phyloP scores from a whole-genome alignment of 2,888 invertebrate genomes.

The Aspidiotus destructor region DNA sequence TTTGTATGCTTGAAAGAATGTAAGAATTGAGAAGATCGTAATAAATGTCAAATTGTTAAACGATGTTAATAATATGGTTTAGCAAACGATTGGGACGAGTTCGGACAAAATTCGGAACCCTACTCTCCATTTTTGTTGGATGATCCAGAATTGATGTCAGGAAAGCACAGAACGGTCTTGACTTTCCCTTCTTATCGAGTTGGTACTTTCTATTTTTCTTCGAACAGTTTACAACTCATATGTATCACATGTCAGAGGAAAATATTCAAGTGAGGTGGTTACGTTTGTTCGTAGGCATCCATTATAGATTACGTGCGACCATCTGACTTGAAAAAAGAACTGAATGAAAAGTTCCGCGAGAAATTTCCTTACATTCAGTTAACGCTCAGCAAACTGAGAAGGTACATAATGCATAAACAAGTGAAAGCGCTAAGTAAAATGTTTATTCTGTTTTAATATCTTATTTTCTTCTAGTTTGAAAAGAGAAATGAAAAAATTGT shows the following conservation, averaged over 20 bases:
- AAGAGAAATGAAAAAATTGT: conserved; percentile 88
- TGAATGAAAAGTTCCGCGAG: conserved; percentile 92
- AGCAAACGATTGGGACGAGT: conserved; percentile 28
- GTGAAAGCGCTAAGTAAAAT: not conserved
- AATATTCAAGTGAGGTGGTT: no score
- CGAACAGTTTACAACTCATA: no score
- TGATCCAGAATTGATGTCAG: conserved; percentile 83
- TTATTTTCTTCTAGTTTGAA: conserved; percentile 59
- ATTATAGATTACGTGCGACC: conserved; percentile 95
- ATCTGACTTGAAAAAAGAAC: conserved; percentile 87
- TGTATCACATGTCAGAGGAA: no score
- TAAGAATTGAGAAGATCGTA: not conserved
- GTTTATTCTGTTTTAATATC: conserved; percentile 1
- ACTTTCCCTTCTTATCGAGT: conserved; percentile 81
- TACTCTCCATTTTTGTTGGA: conserved; percentile 85
- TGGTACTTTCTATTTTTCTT: conserved; percentile 34
- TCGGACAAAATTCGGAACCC: not conserved
- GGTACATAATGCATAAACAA: conserved; percentile 48
- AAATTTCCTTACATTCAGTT: conserved; percentile 91
- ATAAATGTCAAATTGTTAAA: not conserved
- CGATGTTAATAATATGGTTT: conserved; percentile 1
- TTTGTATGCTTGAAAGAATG: conserved; percentile 19
- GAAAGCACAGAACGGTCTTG: conserved; percentile 74
- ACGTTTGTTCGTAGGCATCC: conserved; percentile 55
- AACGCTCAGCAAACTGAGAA: conserved; percentile 88